phyloP scores from a whole-genome alignment of 2,888 invertebrate genomes.

The Ellobium chinense region DNA sequence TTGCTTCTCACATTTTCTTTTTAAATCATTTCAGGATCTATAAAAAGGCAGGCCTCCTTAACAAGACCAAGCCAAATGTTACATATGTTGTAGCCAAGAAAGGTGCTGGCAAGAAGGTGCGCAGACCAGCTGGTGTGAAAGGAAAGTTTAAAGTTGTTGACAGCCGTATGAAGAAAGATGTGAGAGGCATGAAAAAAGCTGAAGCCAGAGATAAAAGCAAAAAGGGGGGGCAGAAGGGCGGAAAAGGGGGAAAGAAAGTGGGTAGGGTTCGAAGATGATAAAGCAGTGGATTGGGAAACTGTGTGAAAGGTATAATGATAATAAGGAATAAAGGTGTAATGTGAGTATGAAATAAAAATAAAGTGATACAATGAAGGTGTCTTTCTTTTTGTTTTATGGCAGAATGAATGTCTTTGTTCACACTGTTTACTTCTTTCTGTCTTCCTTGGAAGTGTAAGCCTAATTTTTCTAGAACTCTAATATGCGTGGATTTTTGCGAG shows the following conservation, averaged over 20 bases:
- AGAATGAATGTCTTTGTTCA: too few species aligned
- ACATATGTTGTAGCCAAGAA: constrained; percentile 97
- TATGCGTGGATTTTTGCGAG: too few species aligned
- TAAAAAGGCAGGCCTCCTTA: constrained; percentile 88
- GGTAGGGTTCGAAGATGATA: constrained; percentile 13
- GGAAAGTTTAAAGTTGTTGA: constrained; percentile 97
- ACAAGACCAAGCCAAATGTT: constrained; percentile 89
- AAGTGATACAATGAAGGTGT: too few species aligned
- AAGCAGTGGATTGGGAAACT: too few species aligned
- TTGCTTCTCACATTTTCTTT: too few species aligned
- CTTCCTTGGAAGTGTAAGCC: too few species aligned
- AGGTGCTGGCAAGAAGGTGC: constrained; percentile 84
- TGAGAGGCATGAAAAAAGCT: constrained; percentile 58
- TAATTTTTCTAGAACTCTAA: too few species aligned
- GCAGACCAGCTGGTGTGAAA: constrained; percentile 91
- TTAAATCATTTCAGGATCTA: constrained; percentile 85
- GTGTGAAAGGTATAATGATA: too few species aligned
- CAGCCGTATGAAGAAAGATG: constrained; percentile 96
- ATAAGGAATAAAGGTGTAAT: too few species aligned
- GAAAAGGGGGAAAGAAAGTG: background rate
- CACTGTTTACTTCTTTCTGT: too few species aligned
- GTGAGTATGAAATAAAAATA: too few species aligned
- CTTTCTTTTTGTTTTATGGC: too few species aligned
- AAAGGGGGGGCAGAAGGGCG: constrained; percentile 7
- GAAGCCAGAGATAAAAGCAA: constrained; percentile 10